A percentile compares a stretch with the other conserved stretches of the same genome.
These are phyloP conservation scores for Penaeus vannamei DNA, from an alignment of 1,140 invertebrate genomes.

Conservation along the genomic window DNA sequence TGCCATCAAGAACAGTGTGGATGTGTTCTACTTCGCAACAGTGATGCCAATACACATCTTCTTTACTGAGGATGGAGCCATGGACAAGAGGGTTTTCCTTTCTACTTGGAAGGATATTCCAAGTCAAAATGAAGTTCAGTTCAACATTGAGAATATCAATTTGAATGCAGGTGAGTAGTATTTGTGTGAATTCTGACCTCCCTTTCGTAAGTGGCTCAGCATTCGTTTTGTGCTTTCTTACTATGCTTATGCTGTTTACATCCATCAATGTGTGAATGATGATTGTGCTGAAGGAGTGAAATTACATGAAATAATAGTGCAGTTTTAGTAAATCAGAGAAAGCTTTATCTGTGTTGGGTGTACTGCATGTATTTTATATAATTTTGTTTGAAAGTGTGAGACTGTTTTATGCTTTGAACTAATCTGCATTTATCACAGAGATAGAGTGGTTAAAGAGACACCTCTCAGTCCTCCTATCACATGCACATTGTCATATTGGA, in stretches of 20 bases:
- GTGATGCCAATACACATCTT: slow-evolving; percentile 93
- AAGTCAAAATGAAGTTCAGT: slow-evolving; percentile 97
- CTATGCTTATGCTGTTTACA: slow-evolving; percentile 7
- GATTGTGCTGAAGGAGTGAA: no score
- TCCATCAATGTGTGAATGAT: no score
- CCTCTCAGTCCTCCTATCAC: no score
- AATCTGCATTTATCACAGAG: no score
- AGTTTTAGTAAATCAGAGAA: no score
- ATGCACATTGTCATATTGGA: no score
- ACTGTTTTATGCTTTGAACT: no score
- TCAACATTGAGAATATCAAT: slow-evolving; percentile 79
- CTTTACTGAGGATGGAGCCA: slow-evolving; percentile 96
- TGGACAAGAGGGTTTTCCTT: slow-evolving; percentile 98
- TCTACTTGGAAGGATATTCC: slow-evolving; percentile 99
- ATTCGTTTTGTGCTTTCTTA: neutral
- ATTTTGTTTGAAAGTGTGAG: slow-evolving; percentile 15
- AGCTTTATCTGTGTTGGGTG: no score
- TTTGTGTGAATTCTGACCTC: neutral
- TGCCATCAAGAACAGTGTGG: slow-evolving; percentile 98
- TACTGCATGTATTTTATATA: no score
- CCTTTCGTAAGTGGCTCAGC: neutral
- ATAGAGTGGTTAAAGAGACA: no score
- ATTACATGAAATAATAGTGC: no score
- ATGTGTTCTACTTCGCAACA: slow-evolving; percentile 98
- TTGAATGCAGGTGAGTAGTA: slow-evolving; percentile 75